Conservation (phyloP, 2,113 vertebrate genomes). For the Bothrops jararaca region DNA sequence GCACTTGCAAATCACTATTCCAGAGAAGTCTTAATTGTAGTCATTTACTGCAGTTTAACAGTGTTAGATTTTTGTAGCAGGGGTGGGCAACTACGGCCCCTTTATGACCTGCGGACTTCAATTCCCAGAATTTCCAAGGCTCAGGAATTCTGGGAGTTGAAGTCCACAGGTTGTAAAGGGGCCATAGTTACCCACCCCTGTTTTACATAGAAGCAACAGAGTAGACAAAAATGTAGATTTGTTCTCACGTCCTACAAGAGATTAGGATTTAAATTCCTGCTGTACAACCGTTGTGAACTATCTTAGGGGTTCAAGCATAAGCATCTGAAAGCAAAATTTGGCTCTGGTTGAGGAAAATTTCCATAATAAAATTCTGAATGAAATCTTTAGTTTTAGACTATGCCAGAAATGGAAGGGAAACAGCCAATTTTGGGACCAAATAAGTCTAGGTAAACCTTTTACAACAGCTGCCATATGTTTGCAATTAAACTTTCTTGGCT, state of each 20-base stretch:
- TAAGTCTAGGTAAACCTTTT: conserved; percentile 3
- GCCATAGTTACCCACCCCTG: too few relatives aligned
- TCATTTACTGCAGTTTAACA: conserved; percentile 1
- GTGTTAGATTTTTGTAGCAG: not conserved
- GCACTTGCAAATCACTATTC: conserved; percentile 2
- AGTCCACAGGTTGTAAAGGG: too few relatives aligned
- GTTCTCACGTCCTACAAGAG: conserved; percentile 1
- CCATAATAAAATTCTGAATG: not conserved
- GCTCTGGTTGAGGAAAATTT: not conserved
- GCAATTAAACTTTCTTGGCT: conserved; percentile 36
- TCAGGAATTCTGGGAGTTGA: too few relatives aligned
- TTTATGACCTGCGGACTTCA: too few relatives aligned
- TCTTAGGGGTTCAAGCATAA: not conserved
- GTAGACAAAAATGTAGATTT: not conserved
- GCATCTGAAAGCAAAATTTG: not conserved
- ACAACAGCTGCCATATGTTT: conserved; percentile 45
- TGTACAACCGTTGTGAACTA: not conserved
- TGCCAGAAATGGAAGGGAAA: not conserved
- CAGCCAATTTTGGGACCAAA: not conserved
- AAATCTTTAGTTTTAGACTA: not conserved
- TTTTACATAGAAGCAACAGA: not conserved
- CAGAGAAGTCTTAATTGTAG: conserved; percentile 6
- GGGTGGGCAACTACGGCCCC: too few relatives aligned
- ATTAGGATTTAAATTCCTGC: not conserved
- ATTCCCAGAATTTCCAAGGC: too few relatives aligned